phyloP scores from a whole-genome alignment of 2,113 vertebrate genomes.

The Rousettus leschenaultii region DNA sequence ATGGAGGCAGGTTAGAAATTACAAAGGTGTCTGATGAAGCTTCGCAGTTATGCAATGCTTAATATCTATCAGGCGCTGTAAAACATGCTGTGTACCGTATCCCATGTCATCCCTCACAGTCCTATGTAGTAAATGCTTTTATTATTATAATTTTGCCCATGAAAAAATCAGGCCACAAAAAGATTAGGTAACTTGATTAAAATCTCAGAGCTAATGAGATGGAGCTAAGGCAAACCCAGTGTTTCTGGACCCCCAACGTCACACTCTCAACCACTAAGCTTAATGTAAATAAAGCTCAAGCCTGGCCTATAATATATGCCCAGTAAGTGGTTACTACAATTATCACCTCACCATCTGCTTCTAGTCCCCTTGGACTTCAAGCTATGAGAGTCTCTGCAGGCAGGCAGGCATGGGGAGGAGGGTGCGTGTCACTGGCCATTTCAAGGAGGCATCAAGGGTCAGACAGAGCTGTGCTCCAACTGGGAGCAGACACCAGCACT shows the following conservation, averaged over 20 bases:
- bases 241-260: not conserved
- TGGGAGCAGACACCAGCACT: not conserved
- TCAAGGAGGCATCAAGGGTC: not conserved
- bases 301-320: not conserved
- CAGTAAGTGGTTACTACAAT: constrained; percentile 35
- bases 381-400: not conserved
- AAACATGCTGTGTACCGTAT: not conserved
- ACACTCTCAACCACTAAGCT: not conserved
- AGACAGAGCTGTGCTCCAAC: not conserved
- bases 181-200: constrained; percentile 40
- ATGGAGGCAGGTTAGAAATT: not conserved
- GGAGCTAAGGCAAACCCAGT: not conserved
- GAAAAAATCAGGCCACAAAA: not conserved
- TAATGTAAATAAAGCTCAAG: not conserved
- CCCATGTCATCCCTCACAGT: not conserved
- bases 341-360: not conserved
- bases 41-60: not conserved
- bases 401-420: not conserved
- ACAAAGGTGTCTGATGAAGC: not conserved
- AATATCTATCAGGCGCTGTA: not conserved
- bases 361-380: not conserved
- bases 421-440: not conserved
- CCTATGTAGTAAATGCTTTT: not conserved
- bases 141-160: not conserved
- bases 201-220: not conserved